Evolutionary conservation across 2,888 invertebrate species (phyloP).

Genomic region (Thumatha senex): DNA sequence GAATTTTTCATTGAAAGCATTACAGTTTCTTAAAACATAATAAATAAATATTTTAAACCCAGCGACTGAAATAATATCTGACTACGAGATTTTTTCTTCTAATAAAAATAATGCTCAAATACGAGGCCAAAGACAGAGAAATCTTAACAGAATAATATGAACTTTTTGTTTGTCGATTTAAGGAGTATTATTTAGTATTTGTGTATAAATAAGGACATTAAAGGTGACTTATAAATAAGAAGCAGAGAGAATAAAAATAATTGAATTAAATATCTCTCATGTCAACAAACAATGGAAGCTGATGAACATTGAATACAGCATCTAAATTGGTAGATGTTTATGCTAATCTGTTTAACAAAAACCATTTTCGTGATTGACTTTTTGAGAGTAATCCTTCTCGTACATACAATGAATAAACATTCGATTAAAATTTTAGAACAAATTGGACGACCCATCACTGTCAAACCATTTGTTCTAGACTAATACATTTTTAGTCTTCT

Average conservation of each 20-base stretch:
- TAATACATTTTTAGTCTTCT: not conserved
- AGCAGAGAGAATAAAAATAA: conserved; percentile 22
- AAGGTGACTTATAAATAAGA: conserved; percentile 14
- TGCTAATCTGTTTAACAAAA: conserved; percentile 6
- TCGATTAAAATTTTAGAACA: not conserved
- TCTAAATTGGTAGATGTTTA: conserved; percentile 8
- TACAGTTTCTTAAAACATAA: no score
- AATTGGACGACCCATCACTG: not conserved
- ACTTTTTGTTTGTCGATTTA: not conserved
- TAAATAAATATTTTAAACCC: no score
- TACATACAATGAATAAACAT: not conserved
- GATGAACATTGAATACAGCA: conserved; percentile 29
- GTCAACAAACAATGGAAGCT: conserved; percentile 29
- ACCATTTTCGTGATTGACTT: conserved; percentile 8
- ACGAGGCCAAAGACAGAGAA: not conserved
- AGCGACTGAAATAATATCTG: no score
- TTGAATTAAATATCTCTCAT: conserved; percentile 18
- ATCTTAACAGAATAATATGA: not conserved
- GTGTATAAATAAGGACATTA: conserved; percentile 12
- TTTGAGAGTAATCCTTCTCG: conserved; percentile 4
- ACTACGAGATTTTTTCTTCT: no score
- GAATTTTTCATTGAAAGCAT: no score
- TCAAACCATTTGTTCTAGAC: no score
- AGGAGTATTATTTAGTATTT: not conserved
- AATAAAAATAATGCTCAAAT: not conserved